Evolutionary conservation across 2,888 invertebrate genomes (phyloP).

Genomic region (Bombylius discolor): DNA sequence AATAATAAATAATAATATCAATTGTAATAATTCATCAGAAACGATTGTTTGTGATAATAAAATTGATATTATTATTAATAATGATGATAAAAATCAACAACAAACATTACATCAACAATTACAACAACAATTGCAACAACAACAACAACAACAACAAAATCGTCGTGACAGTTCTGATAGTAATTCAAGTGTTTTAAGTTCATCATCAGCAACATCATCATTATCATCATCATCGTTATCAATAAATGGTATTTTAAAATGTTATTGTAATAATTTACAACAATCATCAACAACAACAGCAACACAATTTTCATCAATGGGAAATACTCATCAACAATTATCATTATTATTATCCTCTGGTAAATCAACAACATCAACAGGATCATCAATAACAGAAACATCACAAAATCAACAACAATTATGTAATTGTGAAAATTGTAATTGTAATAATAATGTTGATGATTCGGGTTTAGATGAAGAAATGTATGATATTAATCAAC

Average conservation of each 20-base stretch:
- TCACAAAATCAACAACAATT: slow-evolving; percentile 29
- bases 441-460: slow-evolving; percentile 18
- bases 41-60: too few relatives aligned
- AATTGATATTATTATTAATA: neutral
- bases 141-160: slow-evolving; percentile 23
- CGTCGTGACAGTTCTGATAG: slow-evolving; percentile 35
- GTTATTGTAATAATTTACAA: slow-evolving; percentile 19
- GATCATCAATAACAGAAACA: neutral
- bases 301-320: neutral
- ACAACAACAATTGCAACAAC: slow-evolving; percentile 6
- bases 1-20: too few relatives aligned
- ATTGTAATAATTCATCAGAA: too few relatives aligned
- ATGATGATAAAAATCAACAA: slow-evolving; percentile 9
- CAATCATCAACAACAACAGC: slow-evolving; percentile 3
- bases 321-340: slow-evolving; percentile 8
- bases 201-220: slow-evolving; percentile 17
- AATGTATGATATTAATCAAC: slow-evolving; percentile 18
- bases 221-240: slow-evolving; percentile 18
- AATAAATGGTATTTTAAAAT: slow-evolving; percentile 22
- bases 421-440: slow-evolving; percentile 17
- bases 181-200: slow-evolving; percentile 34
- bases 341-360: slow-evolving; percentile 11
- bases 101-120: neutral
- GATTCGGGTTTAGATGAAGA: slow-evolving; percentile 35
- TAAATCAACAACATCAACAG: slow-evolving; percentile 14